Percentiles rank a stretch among this genome's conserved stretches.
Evolutionary conservation across 2,113 vertebrate species (phyloP).

Genomic region (Narcine bancroftii): DNA sequence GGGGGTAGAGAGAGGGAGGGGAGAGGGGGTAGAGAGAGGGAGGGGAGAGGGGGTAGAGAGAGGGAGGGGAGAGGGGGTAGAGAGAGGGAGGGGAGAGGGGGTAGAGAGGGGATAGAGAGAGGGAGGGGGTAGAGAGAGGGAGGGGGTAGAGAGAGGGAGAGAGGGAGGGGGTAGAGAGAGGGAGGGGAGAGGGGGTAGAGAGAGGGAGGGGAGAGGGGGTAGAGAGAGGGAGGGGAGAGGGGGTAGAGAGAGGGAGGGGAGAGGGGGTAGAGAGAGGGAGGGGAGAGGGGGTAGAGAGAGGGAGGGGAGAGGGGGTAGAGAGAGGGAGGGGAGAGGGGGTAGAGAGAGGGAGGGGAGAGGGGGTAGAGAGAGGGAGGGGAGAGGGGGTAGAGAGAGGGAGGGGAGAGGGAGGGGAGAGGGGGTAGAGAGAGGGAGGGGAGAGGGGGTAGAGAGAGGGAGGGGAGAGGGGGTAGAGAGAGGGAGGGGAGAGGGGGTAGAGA

Average conservation of each 20-base stretch:
- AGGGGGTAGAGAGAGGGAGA: neutral
- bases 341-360: neutral
- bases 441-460: neutral
- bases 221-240: neutral
- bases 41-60: neutral
- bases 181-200: too few relatives aligned
- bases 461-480: too few relatives aligned
- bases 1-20: too few relatives aligned
- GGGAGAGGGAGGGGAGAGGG: too few relatives aligned
- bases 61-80: too few relatives aligned
- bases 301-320: neutral
- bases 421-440: neutral
- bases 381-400: too few relatives aligned
- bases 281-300: too few relatives aligned
- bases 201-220: neutral
- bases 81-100: too few relatives aligned
- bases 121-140: conserved; percentile 22
- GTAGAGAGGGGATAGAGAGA: neutral
- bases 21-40: neutral
- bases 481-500: too few relatives aligned
- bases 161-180: too few relatives aligned
- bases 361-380: too few relatives aligned
- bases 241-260: neutral
- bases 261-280: too few relatives aligned
- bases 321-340: neutral